Percentiles rank a stretch among this genome's conserved stretches.
These are phyloP conservation scores for Yoshiicerus persimilis DNA, from an alignment of 1,140 invertebrate genomes.

Conservation along the genomic window DNA sequence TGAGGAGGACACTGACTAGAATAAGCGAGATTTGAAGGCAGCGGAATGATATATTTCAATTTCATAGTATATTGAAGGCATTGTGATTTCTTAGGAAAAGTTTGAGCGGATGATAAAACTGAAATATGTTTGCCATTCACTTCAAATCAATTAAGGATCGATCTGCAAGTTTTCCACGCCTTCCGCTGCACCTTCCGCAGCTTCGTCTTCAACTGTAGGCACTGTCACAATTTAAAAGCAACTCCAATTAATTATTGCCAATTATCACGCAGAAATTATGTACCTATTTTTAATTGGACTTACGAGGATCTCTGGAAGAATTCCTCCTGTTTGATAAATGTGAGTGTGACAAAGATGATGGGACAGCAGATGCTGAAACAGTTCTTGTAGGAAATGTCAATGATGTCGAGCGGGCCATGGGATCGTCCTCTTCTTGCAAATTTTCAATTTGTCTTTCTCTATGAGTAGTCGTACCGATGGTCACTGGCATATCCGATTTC, in stretches of 20 bases:
- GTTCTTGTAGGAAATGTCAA: background rate
- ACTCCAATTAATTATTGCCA: background rate
- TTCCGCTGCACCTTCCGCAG: background rate
- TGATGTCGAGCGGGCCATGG: background rate
- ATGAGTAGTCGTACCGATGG: background rate
- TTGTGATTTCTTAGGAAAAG: background rate
- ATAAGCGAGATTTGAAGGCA: background rate
- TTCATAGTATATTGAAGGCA: background rate
- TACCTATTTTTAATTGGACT: too few relatives aligned
- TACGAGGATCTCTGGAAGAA: background rate
- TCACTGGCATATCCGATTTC: background rate
- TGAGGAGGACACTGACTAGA: background rate
- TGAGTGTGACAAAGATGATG: background rate
- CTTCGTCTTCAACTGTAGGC: background rate
- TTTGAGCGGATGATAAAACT: background rate
- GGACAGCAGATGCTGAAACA: background rate
- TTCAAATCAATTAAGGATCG: background rate
- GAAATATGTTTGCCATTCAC: background rate
- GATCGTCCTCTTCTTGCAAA: background rate
- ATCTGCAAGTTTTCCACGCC: background rate
- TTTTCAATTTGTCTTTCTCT: background rate
- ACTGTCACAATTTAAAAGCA: background rate
- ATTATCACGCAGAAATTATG: background rate
- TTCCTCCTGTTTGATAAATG: background rate
- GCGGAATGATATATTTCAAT: background rate